Percentiles rank a stretch among this genome's conserved stretches.
Evolutionary conservation across 53 echinoderm and acorn worm genomes (phyloP).

Genomic region (Actinopyga echinites): DNA sequence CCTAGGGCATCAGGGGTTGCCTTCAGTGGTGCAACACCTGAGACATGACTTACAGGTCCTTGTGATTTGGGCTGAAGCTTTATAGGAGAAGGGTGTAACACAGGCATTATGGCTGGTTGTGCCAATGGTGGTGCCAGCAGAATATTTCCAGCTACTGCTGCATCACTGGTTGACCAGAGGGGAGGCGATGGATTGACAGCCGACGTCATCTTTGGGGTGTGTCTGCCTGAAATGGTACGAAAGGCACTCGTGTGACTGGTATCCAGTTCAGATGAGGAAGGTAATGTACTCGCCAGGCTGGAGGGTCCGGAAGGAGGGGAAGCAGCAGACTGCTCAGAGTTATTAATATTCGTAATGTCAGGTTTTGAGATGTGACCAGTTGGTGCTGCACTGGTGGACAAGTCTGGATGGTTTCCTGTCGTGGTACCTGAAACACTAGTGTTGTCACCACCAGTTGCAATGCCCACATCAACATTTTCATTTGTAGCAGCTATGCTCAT

Average conservation of each 20-base stretch:
- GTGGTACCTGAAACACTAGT: neutral
- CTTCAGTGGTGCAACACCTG: neutral
- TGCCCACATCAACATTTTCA: neutral
- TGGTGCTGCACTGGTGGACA: constrained; percentile 15
- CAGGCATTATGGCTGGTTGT: constrained; percentile 30
- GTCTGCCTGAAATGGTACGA: constrained; percentile 60
- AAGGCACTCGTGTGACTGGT: constrained; percentile 75
- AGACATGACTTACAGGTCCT: constrained; percentile 5
- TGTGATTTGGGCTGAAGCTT: constrained; percentile 31
- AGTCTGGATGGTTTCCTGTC: constrained; percentile 18
- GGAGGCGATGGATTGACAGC: constrained; percentile 93
- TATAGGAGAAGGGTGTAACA: constrained; percentile 26
- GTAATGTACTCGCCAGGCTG: neutral
- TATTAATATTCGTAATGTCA: constrained; percentile 7
- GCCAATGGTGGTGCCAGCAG: constrained; percentile 76
- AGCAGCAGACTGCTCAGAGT: neutral
- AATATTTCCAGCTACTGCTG: constrained; percentile 84
- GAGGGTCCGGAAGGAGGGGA: constrained; percentile 14
- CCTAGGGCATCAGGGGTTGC: constrained; percentile 15
- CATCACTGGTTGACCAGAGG: constrained; percentile 87
- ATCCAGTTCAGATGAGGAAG: neutral
- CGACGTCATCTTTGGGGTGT: constrained; percentile 34
- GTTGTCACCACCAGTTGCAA: neutral
- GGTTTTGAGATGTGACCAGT: constrained; percentile 19
- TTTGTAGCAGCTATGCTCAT: too few species aligned